Evolutionary conservation across 1,140 invertebrate genomes (phyloP).

Genomic region (Protaetia brevitarsis): DNA sequence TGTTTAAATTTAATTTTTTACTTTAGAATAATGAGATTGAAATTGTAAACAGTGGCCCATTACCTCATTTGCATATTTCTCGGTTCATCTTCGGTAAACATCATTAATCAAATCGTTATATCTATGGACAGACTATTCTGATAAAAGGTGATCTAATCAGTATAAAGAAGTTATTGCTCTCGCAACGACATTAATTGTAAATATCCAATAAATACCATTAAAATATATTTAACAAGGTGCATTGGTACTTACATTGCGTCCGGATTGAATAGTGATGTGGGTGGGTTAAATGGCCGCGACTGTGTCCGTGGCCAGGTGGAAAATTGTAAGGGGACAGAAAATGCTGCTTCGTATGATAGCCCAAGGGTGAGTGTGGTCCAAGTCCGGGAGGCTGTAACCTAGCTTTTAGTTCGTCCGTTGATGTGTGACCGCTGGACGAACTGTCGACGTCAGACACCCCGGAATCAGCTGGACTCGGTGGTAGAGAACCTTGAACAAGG

Average conservation of each 20-base stretch:
- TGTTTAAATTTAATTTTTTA: no score
- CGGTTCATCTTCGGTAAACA: no score
- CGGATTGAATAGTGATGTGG: slow-evolving; percentile 33
- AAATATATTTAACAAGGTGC: no score
- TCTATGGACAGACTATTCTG: no score
- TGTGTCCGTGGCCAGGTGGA: slow-evolving; percentile 35
- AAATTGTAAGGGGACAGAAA: slow-evolving; percentile 39
- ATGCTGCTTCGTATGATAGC: slow-evolving; percentile 34
- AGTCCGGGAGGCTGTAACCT: slow-evolving; percentile 54
- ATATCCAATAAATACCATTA: no score
- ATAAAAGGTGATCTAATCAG: no score
- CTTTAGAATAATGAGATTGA: no score
- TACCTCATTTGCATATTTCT: no score
- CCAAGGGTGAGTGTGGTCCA: slow-evolving; percentile 41
- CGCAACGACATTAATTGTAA: no score
- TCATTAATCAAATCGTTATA: no score
- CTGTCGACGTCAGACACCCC: slow-evolving; percentile 96
- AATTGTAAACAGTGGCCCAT: no score
- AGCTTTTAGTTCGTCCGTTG: slow-evolving; percentile 83
- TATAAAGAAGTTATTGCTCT: no score
- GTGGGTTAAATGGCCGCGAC: slow-evolving; percentile 39
- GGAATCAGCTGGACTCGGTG: slow-evolving; percentile 94
- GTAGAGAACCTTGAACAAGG: slow-evolving; percentile 73
- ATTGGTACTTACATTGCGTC: slow-evolving; percentile 33
- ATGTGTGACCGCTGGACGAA: slow-evolving; percentile 82